Evolutionary conservation across 2,888 invertebrate species (phyloP).

Genomic region (Stegophylla sp.): DNA sequence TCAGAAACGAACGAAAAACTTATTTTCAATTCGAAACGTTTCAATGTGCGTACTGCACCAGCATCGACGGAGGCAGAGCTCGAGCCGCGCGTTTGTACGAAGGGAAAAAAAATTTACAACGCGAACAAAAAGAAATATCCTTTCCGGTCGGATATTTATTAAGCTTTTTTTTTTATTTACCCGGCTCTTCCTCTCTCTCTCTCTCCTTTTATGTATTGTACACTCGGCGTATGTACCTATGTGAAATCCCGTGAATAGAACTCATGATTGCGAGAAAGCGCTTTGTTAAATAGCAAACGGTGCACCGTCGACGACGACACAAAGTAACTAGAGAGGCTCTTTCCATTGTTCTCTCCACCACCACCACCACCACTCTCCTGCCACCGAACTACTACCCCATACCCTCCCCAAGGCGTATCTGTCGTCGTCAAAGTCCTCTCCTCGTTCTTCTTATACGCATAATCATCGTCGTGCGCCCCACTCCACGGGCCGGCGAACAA

Average conservation of each 20-base stretch:
- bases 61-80: background rate
- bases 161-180: slow-evolving; percentile 50
- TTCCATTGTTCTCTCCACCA: slow-evolving; percentile 36
- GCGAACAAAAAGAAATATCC: slow-evolving; percentile 49
- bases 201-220: background rate
- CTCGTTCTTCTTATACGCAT: too few relatives aligned
- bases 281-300: slow-evolving; percentile 45
- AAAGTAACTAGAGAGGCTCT: slow-evolving; percentile 52
- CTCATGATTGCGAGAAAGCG: slow-evolving; percentile 49
- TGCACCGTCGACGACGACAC: slow-evolving; percentile 11
- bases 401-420: background rate
- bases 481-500: background rate
- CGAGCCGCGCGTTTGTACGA: slow-evolving; percentile 7
- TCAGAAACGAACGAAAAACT: slow-evolving; percentile 24
- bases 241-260: slow-evolving; percentile 46
- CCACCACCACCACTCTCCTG: background rate
- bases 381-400: background rate
- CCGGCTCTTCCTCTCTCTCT: slow-evolving; percentile 14
- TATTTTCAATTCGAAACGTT: slow-evolving; percentile 41
- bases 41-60: slow-evolving; percentile 3
- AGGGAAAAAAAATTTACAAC: slow-evolving; percentile 33
- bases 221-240: slow-evolving; percentile 2
- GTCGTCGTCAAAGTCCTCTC: background rate
- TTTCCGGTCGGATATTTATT: slow-evolving; percentile 55
- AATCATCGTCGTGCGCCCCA: background rate